A percentile compares a stretch with the other conserved stretches of the same genome.
Conservation (phyloP, 2,113 vertebrate species). For the Entosphenus tridentatus region DNA sequence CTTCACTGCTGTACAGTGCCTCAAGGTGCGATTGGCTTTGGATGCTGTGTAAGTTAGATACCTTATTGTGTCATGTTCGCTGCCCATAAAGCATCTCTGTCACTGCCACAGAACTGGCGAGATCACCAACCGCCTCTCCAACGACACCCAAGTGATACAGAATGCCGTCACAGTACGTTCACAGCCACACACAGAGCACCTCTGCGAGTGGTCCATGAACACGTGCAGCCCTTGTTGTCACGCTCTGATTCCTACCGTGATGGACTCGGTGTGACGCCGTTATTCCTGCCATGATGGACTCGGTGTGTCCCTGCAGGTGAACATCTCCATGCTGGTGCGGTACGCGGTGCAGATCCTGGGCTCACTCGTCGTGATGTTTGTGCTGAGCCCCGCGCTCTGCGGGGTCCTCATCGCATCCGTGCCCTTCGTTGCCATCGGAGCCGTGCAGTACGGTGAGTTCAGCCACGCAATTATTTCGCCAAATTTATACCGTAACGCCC, state of each 20-base stretch:
- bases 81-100: too few relatives aligned
- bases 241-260: too few relatives aligned
- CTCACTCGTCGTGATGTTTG: slow-evolving; percentile 9
- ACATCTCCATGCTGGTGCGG: slow-evolving; percentile 9
- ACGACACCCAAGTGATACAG: slow-evolving; percentile 9
- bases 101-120: slow-evolving; percentile 7
- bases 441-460: slow-evolving; percentile 9
- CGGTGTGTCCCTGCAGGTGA: slow-evolving; percentile 5
- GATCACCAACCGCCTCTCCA: slow-evolving; percentile 7
- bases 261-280: too few relatives aligned
- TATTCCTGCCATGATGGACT: too few relatives aligned
- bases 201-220: too few relatives aligned
- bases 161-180: slow-evolving; percentile 8
- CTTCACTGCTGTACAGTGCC: too few relatives aligned
- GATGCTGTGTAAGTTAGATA: too few relatives aligned
- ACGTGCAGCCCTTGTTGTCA: too few relatives aligned
- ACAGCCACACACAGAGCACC: neutral
- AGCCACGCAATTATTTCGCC: too few relatives aligned
- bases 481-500: too few relatives aligned
- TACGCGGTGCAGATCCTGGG: slow-evolving; percentile 9
- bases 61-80: too few relatives aligned
- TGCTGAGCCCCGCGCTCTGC: slow-evolving; percentile 8
- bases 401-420: slow-evolving; percentile 8
- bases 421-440: slow-evolving; percentile 9
- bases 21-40: too few relatives aligned